Evolutionary conservation across 2,797 vertebrate species (phyloP).

Genomic region (Toxotes lorentzi): DNA sequence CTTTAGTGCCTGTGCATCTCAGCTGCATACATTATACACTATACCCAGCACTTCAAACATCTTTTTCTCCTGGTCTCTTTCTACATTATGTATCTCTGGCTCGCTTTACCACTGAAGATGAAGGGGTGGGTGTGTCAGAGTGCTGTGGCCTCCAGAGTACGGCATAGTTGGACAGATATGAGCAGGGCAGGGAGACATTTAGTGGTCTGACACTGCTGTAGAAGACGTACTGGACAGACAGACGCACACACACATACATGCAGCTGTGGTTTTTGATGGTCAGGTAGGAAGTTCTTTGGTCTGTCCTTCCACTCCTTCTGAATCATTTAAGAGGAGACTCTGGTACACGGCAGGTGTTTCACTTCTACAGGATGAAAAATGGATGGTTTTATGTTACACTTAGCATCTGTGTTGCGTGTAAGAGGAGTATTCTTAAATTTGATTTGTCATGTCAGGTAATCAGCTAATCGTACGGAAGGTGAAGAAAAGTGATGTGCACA

Average conservation of each 20-base stretch:
- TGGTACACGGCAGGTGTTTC: constrained; percentile 62
- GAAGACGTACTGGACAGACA: constrained; percentile 13
- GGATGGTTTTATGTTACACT: constrained; percentile 59
- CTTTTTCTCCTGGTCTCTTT: constrained; percentile 35
- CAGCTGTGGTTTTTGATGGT: constrained; percentile 37
- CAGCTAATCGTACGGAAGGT: neutral
- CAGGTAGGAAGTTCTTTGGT: constrained; percentile 44
- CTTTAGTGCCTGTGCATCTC: constrained; percentile 51
- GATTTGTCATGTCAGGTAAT: constrained; percentile 16
- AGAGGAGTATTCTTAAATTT: constrained; percentile 15
- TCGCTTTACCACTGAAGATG: constrained; percentile 42
- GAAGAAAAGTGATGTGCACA: neutral
- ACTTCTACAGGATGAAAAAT: constrained; percentile 63
- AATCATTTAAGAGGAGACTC: constrained; percentile 70
- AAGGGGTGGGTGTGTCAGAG: constrained; percentile 27
- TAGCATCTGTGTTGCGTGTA: constrained; percentile 10
- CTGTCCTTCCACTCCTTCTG: constrained; percentile 55
- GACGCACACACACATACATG: constrained; percentile 3
- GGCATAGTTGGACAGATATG: constrained; percentile 33
- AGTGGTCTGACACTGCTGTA: constrained; percentile 26
- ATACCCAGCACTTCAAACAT: constrained; percentile 51
- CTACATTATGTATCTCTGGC: constrained; percentile 69
- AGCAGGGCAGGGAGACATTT: constrained; percentile 31
- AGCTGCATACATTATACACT: constrained; percentile 69
- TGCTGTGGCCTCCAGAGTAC: constrained; percentile 17